These are phyloP conservation scores for Meghimatium bilineatum DNA, from an alignment of 2,888 invertebrate species.

Conservation along the genomic window DNA sequence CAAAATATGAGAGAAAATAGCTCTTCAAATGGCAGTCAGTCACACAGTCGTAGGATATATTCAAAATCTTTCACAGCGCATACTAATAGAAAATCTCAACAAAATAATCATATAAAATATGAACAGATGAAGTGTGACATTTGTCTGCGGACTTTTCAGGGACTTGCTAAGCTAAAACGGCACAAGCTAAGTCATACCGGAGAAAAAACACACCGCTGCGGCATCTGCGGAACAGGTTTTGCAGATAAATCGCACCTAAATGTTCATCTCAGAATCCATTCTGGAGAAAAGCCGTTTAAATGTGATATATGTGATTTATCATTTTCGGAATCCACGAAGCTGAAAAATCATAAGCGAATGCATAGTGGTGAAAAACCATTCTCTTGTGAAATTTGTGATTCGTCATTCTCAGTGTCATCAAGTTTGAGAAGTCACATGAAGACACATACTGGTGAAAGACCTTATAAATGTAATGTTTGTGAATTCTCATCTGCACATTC, in stretches of 20 bases:
- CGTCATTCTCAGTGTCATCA: slow-evolving; percentile 18
- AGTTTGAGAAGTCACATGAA: slow-evolving; percentile 45
- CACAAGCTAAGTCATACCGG: slow-evolving; percentile 39
- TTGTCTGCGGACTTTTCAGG: slow-evolving; percentile 16
- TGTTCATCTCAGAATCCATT: slow-evolving; percentile 37
- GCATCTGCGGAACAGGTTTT: slow-evolving; percentile 38
- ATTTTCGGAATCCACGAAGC: slow-evolving; percentile 45
- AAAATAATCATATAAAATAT: slow-evolving; percentile 24
- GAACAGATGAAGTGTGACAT: slow-evolving; percentile 38
- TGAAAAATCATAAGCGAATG: slow-evolving; percentile 27
- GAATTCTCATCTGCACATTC: slow-evolving; percentile 36
- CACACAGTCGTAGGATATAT: slow-evolving; percentile 38
- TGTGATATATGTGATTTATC: slow-evolving; percentile 40
- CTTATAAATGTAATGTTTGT: slow-evolving; percentile 47
- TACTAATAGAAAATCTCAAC: slow-evolving; percentile 28
- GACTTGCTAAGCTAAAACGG: slow-evolving; percentile 31
- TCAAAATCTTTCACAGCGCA: slow-evolving; percentile 3
- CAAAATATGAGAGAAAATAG: neutral
- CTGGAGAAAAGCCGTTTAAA: slow-evolving; percentile 48
- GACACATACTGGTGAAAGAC: slow-evolving; percentile 41
- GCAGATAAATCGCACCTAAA: slow-evolving; percentile 37
- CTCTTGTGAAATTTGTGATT: slow-evolving; percentile 34
- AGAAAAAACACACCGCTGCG: slow-evolving; percentile 30
- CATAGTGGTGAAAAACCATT: slow-evolving; percentile 44
- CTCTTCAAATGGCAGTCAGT: neutral